Evolutionary conservation across 1,140 invertebrate genomes (phyloP), one percentile per base, ranked within the genome.

Genomic region (Galleria mellonella): DNA sequence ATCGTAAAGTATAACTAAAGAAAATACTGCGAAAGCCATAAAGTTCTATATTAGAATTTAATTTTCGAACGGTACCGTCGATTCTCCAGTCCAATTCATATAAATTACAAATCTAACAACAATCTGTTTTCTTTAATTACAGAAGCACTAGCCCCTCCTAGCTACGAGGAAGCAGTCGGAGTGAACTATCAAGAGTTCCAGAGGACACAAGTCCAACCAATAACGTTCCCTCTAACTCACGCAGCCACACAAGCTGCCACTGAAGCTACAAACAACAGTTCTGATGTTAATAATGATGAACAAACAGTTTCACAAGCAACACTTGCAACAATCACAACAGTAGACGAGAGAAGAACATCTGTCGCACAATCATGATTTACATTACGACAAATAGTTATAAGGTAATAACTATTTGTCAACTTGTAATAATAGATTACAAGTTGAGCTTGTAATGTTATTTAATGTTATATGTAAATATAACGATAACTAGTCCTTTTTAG

Each of bases 111-210:
- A 23, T 23, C 17, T 23, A 23, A 2, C 2, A 23, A 23, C 6
- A 23, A 23, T 44, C 11, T 43, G 35, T 27, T 49, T 41, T 60
- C 31, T 43, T 30, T 36, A 14, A 47, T 82, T 81, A 15, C 77
- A 83, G 79, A 83, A 58, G 67, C 65, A 6, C 72, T 83, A 65
- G 77, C 79, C 4, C 79, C 79, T 0, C 79, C 79, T 1, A 83
- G 79, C 38, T 83, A 83, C 53, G 79, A 83, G 36, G 79, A 83
- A 49, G 79, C 82, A 13, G 73, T 83, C 4, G 77, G 75, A 1
- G 61, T 76, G 6, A 73, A 79, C 51, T 82, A 82, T 43, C 81
- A 77, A 0, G 46, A 51, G 31, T 78, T 61, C 44, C 65, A 13
- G 4, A 12, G n/a, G 9, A 13, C 12, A 11, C 35, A 63, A 27